Evolutionary conservation across 2,113 vertebrate genomes (phyloP), one percentile per base, ranked within the genome.

Genomic region (Trematocara stigmaticum): DNA sequence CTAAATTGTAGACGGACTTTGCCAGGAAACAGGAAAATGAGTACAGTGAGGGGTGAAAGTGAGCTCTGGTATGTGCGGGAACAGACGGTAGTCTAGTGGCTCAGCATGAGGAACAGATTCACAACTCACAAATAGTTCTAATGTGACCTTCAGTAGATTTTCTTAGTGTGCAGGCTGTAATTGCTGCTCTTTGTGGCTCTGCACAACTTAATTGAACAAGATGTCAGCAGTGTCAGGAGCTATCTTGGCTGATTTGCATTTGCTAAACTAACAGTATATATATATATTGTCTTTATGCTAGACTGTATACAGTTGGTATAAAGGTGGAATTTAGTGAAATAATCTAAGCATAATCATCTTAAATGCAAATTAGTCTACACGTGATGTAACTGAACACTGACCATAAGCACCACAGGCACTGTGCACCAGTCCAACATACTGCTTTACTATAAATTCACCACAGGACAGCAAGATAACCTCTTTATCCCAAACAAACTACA

Each of bases 181-280:
- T 61, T 61, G 9, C 29, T 61, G 57, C 29, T 35, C 15, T 61
- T 0, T 35, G 57, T 61, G 57, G 15, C 9, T 61, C 15, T 61
- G 18, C 31, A 1, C 15, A 6, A 35, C 57, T 61, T 34, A 61
- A 35, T 35, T 6, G 57, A 61, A 61, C 57, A 2, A 61, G 15
- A 61, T 35, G 57, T 61, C 57, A 61, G 57, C 29, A 0, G 57
- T 61, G 15, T 35, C 29, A 0, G 29, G 15, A 0, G 57, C 29
- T 10, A 18, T 61, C 57, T 61, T 0, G 8, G 29, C 29, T 6
- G 29, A 61, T 2, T 61, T 61, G 31, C 5, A 61, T 61, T 34
- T 35, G 3, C 57, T 61, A 61, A 61, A 35, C 29, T 35, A 18
- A 34, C 57, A 18, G 29, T 61, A 61, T 18, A 18, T 0, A 5